phyloP scores from a whole-genome alignment of 2,797 vertebrate genomes.

The Ibycter americanus region DNA sequence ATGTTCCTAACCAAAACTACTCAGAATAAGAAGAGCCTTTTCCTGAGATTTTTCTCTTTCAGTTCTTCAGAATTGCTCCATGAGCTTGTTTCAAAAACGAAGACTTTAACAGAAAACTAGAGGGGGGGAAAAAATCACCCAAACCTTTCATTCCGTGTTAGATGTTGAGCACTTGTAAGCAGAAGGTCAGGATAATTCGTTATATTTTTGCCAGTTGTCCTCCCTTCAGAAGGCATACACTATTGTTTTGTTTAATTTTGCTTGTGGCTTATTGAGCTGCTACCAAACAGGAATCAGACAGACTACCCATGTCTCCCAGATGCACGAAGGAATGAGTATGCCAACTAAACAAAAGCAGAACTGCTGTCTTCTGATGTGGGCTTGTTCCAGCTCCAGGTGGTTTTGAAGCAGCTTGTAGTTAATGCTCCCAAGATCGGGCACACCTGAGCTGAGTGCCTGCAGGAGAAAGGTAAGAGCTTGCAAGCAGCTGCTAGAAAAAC shows the following conservation, averaged over 20 bases:
- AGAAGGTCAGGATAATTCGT: neutral
- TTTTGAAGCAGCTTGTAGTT: neutral
- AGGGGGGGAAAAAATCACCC: neutral
- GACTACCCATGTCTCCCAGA: neutral
- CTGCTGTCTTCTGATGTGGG: slow-evolving; percentile 10
- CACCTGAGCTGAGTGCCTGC: neutral
- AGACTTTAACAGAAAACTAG: neutral
- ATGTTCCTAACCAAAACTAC: neutral
- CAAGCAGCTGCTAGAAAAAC: neutral
- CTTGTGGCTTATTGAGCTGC: neutral
- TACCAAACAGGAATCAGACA: neutral
- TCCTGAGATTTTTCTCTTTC: neutral
- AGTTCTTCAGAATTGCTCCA: neutral
- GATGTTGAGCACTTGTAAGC: neutral
- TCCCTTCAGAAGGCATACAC: neutral
- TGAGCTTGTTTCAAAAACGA: neutral
- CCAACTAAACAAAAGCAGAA: neutral
- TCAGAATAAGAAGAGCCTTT: neutral
- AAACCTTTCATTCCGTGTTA: neutral
- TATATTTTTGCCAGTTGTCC: neutral
- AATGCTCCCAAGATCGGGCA: fast-evolving
- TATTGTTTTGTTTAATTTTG: neutral
- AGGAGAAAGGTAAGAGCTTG: neutral
- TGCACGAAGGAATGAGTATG: neutral
- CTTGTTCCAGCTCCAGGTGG: neutral